Conservation (phyloP, 1,140 invertebrate genomes). For the Acromyrmex charruanus region DNA sequence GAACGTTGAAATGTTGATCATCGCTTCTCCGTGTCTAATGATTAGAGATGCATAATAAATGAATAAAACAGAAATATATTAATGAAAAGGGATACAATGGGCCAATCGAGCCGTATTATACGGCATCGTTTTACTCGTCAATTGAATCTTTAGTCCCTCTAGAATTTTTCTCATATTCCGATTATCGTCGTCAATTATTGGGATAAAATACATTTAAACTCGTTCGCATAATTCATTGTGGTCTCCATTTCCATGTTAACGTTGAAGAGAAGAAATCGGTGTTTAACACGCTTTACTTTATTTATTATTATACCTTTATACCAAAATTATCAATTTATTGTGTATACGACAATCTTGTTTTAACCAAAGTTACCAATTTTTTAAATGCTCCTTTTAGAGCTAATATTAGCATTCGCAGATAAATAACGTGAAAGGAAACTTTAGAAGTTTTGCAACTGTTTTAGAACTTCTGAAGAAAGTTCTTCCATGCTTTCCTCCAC, state of each 20-base stretch:
- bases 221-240: conserved; percentile 31
- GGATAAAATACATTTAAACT: conserved; percentile 29
- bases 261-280: conserved; percentile 26
- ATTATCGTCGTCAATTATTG: conserved; percentile 79
- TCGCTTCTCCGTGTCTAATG: conserved; percentile 20
- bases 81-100: conserved; percentile 58
- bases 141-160: conserved; percentile 76
- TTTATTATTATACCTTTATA: conserved; percentile 14
- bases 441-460: conserved; percentile 1
- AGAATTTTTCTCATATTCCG: conserved; percentile 61
- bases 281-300: conserved; percentile 39
- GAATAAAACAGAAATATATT: conserved; percentile 22
- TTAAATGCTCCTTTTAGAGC: conserved; percentile 17
- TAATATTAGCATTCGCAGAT: not conserved
- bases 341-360: conserved; percentile 30
- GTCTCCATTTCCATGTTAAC: not conserved
- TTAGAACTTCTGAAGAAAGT: conserved; percentile 9
- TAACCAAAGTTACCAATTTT: conserved; percentile 43
- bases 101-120: conserved; percentile 50
- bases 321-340: conserved; percentile 1
- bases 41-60: not conserved
- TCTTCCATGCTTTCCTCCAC: not conserved
- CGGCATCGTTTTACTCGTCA: conserved; percentile 74
- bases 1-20: conserved; percentile 8
- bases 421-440: not conserved